Evolutionary conservation across 2,888 invertebrate genomes (phyloP), one percentile per base, ranked within the genome.

Genomic region (Pomacea canaliculata): DNA sequence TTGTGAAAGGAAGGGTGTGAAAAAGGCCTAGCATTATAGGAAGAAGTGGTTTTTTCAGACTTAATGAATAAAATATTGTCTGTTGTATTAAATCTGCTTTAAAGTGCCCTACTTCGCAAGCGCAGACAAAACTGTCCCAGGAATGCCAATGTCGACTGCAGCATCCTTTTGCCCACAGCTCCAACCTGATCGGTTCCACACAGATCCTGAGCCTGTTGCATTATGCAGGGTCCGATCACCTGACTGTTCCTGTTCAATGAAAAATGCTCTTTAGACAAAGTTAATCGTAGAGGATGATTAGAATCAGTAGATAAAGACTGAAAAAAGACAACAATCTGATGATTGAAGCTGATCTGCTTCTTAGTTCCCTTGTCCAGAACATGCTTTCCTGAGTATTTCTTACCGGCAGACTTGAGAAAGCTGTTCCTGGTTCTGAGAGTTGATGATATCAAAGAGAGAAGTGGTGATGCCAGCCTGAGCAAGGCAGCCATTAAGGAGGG

Each of bases 341-440:
- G 51, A 10, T 13, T 56, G 51, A 56, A 16, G 2, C 16, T 13
- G 12, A 56, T 10, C 51, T 2, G 51, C 16, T 2, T 56, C 16
- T 56, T 56, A 16, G 16, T 8, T 2, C 3, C 51, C 8, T 56
- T 56, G 51, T 56, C 16, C 16, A 3, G 37, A 37, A 56, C 51
- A 10, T 56, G 10, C 16, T 56, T 56, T 56, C 51, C 37, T 37
- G n/a, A 23, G 51, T 5, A 18, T 19, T 18, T 8, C 70, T 70
- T 59, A 74, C 74, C 49, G 48, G 69, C 74, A 74, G 62, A 74
- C 69, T 8, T 67, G 74, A 16, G 10, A 23, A 23, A 74, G 63
- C 48, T 16, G 27, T 9, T 7, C 1, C 49, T 49, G 12, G 69
- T 74, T 67, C 5, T 67, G 46, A 7, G 74, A 46, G 27, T 46